A percentile compares a stretch with the other conserved stretches of the same genome.
Conservation (phyloP, 2,888 invertebrate species). For the Polietes domitor region DNA sequence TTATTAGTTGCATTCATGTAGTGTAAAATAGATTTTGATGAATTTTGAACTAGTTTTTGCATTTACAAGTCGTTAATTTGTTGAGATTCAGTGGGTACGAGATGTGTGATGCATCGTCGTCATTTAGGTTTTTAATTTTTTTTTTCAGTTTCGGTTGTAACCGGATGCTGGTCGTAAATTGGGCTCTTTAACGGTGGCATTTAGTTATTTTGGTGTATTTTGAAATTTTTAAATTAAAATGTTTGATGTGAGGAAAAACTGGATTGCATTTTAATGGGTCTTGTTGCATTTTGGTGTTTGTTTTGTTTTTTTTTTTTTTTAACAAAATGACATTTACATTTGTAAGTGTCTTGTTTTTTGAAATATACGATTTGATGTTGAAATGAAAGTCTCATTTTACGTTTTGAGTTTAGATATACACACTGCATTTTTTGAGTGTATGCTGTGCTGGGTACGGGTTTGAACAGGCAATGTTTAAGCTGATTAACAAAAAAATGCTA, state of each 20-base stretch:
- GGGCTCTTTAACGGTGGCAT: slow-evolving; percentile 15
- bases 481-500: too few species aligned
- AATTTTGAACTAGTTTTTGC: slow-evolving; percentile 62
- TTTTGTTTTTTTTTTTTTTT: too few species aligned
- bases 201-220: slow-evolving; percentile 38
- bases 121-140: neutral
- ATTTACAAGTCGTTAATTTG: slow-evolving; percentile 53
- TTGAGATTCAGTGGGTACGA: slow-evolving; percentile 5
- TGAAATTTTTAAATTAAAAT: slow-evolving; percentile 30
- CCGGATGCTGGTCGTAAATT: slow-evolving; percentile 50
- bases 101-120: neutral
- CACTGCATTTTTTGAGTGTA: too few species aligned
- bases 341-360: slow-evolving; percentile 26
- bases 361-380: slow-evolving; percentile 1
- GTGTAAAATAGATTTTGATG: slow-evolving; percentile 58
- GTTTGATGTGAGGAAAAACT: slow-evolving; percentile 9
- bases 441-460: too few species aligned
- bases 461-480: too few species aligned
- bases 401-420: too few species aligned
- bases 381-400: neutral
- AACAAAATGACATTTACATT: slow-evolving; percentile 26
- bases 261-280: slow-evolving; percentile 50
- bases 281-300: neutral
- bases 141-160: neutral
- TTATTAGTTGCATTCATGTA: neutral